phyloP scores from a whole-genome alignment of 2,797 vertebrate genomes.

The Tragopan temminckii region DNA sequence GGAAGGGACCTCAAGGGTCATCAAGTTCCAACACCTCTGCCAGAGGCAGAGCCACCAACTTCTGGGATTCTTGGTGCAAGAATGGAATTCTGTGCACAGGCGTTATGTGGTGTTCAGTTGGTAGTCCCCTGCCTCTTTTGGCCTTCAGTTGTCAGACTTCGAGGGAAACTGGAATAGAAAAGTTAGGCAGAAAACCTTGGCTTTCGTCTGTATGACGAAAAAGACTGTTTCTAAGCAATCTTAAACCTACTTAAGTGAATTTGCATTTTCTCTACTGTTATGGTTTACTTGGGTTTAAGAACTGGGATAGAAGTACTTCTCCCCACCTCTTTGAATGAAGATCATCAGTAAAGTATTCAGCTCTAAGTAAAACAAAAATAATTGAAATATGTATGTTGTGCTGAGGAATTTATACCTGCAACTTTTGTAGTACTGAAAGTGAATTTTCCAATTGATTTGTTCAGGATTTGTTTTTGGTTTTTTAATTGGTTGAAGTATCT shows the following conservation, averaged over 20 bases:
- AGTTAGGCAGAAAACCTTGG: not conserved
- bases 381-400: not conserved
- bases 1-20: no score
- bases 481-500: not conserved
- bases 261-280: not conserved
- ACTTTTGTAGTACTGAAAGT: not conserved
- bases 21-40: no score
- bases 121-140: not conserved
- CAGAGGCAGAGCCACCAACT: no score
- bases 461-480: not conserved
- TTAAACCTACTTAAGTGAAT: not conserved
- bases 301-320: not conserved
- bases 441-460: not conserved
- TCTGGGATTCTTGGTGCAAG: not conserved
- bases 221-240: not conserved
- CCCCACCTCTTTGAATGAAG: not conserved
- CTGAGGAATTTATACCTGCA: not conserved
- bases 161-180: not conserved
- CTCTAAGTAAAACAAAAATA: not conserved
- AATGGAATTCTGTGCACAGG: not conserved
- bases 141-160: not conserved
- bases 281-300: not conserved
- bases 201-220: not conserved
- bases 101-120: not conserved
- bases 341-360: not conserved